Conservation (phyloP, 2,888 invertebrate genomes). For the Oxytorus armatus region DNA sequence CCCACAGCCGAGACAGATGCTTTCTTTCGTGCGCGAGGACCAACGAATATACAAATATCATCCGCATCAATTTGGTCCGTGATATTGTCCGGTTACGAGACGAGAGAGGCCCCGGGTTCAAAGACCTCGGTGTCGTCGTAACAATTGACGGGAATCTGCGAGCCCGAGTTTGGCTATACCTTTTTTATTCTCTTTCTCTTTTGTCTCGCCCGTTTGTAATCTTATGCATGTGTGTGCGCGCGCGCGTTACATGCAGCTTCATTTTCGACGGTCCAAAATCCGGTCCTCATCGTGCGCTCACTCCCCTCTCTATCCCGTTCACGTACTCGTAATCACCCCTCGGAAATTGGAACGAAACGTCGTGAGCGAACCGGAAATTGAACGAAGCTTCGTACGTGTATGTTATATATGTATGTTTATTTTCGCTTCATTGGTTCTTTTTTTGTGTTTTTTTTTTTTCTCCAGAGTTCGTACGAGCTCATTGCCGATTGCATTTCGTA, state of each 20-base stretch:
- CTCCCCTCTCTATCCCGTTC: neutral
- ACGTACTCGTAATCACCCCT: conserved; percentile 43
- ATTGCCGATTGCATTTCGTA: neutral
- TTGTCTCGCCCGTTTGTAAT: conserved; percentile 3
- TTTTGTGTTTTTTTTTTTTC: too few species aligned
- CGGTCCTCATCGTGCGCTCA: neutral
- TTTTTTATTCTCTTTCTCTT: conserved; percentile 38
- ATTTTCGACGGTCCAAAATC: conserved; percentile 57
- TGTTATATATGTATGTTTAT: neutral
- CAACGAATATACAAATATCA: conserved; percentile 59
- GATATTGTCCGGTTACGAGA: conserved; percentile 46
- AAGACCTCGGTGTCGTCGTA: conserved; percentile 60
- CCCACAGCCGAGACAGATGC: neutral
- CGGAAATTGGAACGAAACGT: conserved; percentile 60
- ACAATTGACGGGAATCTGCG: conserved; percentile 62
- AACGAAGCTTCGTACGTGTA: conserved; percentile 19
- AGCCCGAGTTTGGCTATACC: conserved; percentile 49
- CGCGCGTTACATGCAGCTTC: conserved; percentile 53
- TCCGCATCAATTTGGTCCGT: conserved; percentile 61
- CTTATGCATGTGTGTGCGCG: conserved; percentile 1
- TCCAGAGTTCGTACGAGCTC: neutral
- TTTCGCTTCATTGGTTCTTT: too few species aligned
- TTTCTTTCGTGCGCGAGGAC: conserved; percentile 1
- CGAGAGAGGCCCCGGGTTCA: conserved; percentile 56
- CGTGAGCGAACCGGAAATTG: conserved; percentile 58